Base-by-base conservation (phyloP, 2,797 vertebrate species). In the Tachyglossus aculeatus region DNA sequence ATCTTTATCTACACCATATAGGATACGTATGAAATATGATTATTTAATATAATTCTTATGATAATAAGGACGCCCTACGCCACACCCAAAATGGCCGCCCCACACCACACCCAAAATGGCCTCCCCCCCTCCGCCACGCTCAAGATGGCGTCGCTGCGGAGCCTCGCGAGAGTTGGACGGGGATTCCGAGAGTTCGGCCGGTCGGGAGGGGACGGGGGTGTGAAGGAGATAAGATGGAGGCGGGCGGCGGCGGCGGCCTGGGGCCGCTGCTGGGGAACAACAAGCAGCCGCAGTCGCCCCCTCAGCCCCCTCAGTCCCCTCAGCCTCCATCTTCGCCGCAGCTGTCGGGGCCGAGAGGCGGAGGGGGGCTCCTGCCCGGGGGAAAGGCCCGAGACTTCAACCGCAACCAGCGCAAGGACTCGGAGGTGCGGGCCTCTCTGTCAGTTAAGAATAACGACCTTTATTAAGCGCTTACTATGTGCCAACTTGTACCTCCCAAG, bases 321-420 rank as follows among this genome's bases (percentile, higher is more conserved):
- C 81, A 37, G 18, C 78, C 74, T 1, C 81, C 88, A 1, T 63
- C 68, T 6, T 3, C 48, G 73, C 74, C 70, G 14, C 70, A 67
- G 1, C 19, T 70, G 6, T 78, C 69, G 55, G 16, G 69, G 21
- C 79, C 80, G 47, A 78, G 83, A 27, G 41, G 69, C 31, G 67
- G 57, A 24, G 85, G 55, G 10, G 78, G 65, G 7, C 74, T 84
- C 15, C 40, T 79, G 31, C 80, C 86, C 1, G 95, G 92, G 41
- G 91, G 92, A 65, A 91, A 94, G 91, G 78, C 94, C 83, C 58
- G 92, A 1, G 97, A 99, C 66, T 94, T 96, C 58, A 93, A 93
- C 52, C 95, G 97, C 31, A 96, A 95, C 75, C 94, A 95, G 74
- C 94, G 97, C 33, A 99, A 98, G 91, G 96, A 98, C 59, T 98